A percentile compares a stretch with the other conserved stretches of the same genome.
Evolutionary conservation across 64 coral and sea anemone genomes (phyloP).

Genomic region (Dendronephthya gigantea): DNA sequence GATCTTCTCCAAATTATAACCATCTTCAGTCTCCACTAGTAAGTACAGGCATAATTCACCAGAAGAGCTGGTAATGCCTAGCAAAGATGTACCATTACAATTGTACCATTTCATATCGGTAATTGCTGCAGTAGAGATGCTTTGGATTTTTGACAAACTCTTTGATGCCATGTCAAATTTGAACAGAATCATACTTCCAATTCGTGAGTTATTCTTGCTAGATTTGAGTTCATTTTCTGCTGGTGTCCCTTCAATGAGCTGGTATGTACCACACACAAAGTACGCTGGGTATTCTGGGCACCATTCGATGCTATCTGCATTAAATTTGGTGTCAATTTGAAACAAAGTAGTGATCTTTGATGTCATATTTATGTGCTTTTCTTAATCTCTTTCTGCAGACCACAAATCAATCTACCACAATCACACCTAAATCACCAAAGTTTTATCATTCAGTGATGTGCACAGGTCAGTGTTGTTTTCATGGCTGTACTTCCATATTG

Average conservation of each 20-base stretch:
- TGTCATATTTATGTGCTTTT: not conserved
- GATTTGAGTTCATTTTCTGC: not conserved
- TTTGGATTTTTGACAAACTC: not conserved
- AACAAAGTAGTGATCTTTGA: not conserved
- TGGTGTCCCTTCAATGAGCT: not conserved
- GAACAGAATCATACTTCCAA: not conserved
- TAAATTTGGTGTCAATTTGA: not conserved
- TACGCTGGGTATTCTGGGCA: not conserved
- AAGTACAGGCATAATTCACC: not conserved
- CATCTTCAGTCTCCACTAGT: not conserved
- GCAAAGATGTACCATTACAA: not conserved
- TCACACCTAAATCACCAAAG: too few species aligned
- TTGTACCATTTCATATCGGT: conserved; percentile 5
- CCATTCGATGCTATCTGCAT: conserved; percentile 13
- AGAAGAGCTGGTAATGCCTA: not conserved
- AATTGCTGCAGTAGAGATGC: not conserved
- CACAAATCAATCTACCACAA: not conserved
- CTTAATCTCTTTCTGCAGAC: not conserved
- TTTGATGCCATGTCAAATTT: not conserved
- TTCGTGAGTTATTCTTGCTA: not conserved
- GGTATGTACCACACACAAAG: not conserved
- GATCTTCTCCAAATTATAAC: not conserved
- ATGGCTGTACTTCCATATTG: too few species aligned
- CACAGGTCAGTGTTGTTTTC: too few species aligned
- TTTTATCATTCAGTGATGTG: too few species aligned